Conservation (phyloP, 1,140 invertebrate species). For the Drosophila oshimai region DNA sequence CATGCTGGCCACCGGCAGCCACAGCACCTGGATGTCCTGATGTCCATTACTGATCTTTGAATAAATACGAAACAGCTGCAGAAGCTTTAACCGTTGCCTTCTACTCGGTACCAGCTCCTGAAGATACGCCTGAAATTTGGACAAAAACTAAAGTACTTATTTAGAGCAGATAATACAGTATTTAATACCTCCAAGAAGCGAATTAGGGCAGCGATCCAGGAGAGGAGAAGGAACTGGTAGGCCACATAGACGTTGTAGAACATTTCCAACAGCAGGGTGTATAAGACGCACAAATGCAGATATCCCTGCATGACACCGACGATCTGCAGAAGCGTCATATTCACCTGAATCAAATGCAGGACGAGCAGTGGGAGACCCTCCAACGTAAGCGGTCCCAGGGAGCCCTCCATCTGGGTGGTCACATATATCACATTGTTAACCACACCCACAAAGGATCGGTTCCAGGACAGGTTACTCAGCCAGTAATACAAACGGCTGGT, state of each 20-base stretch:
- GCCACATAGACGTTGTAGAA: slow-evolving; percentile 5
- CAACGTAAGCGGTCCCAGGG: neutral
- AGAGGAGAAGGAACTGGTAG: slow-evolving; percentile 16
- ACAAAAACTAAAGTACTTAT: too few relatives aligned
- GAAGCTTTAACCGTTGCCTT: neutral
- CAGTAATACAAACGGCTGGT: neutral
- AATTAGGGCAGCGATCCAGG: neutral
- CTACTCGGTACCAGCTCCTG: too few relatives aligned
- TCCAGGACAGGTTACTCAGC: neutral
- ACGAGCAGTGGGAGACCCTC: neutral
- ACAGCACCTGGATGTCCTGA: neutral
- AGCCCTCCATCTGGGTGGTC: too few relatives aligned
- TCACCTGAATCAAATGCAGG: neutral
- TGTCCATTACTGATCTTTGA: neutral
- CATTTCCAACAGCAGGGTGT: neutral
- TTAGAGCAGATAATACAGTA: too few relatives aligned
- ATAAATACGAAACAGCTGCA: neutral
- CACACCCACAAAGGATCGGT: neutral
- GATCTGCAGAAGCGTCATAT: neutral
- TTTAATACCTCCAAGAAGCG: neutral
- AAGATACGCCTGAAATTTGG: too few relatives aligned
- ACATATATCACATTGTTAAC: slow-evolving; percentile 6
- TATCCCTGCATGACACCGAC: neutral
- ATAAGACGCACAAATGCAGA: neutral
- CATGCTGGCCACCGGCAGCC: slow-evolving; percentile 12